Base-by-base conservation (phyloP, 2,888 invertebrate genomes). In the Lucinisca nassula region DNA sequence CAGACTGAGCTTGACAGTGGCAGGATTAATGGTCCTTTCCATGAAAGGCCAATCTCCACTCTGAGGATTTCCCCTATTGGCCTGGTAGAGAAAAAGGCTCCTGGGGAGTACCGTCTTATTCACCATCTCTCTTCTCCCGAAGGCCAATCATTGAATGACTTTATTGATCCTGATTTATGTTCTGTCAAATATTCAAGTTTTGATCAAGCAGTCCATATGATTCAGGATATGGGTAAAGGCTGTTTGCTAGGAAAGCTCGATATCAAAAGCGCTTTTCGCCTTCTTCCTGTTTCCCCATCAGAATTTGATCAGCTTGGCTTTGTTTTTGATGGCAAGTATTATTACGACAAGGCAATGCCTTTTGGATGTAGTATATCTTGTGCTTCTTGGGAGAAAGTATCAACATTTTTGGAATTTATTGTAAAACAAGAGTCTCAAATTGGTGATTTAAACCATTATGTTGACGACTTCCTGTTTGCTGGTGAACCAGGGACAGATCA, bases 111-210 rank as follows among this genome's bases (percentile, higher is more conserved):
- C n/a, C n/a, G n/a, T n/a, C n/a, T n/a, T n/a, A n/a, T n/a, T n/a
- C n/a, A n/a, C n/a, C n/a, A n/a, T n/a, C n/a, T n/a, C n/a, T n/a
- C n/a, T n/a, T n/a, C n/a, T n/a, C n/a, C n/a, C n/a, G n/a, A n/a
- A n/a, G n/a, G n/a, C n/a, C n/a, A 32, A 51, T 67, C 35, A 40
- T 38, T 77, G 45, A 81, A 58, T 76, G 82, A 51, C 67, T 67
- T 79, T n/a, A 73, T 73, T 30, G 85, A 82, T 45, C 79, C 58
- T 2, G n/a, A 45, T 21, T 51, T 77, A 40, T 72, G 58, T 55
- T 73, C 77, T 8, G 79, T 82, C 10, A 27, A 38, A n/a, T 82
- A 82, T 76, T 35, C 82, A 35, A 74, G 74, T 17, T 78, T 85
- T 40, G 82, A 77, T 37, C 12, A 73, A 37, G 73, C 73, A 6